Evolutionary conservation across 2,113 vertebrate species (phyloP), one percentile per base, ranked within the genome.

Genomic region (Pseudopodoces humilis): DNA sequence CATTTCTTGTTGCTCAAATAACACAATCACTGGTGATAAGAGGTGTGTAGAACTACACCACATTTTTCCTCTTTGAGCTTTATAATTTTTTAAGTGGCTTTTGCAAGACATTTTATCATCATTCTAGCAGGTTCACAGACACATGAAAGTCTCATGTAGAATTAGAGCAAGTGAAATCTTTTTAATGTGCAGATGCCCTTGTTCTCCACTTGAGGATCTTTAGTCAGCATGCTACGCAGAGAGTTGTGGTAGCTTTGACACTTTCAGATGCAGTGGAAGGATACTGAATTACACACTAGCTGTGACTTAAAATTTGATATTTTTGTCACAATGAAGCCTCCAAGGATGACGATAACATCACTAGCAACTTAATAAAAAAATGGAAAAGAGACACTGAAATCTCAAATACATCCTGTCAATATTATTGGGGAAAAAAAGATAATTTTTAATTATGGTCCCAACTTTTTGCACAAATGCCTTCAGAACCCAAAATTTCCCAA

Each of bases 371-470:
- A 43, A 74, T n/a, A 10, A 83, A 71, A 69, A 62, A 81, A 44
- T 12, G 7, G 22, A 64, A 76, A 10, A 76, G 15, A 70, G 7
- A 72, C 78, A 46, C 6, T 46, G 24, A 49, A 79, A 82, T 72
- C 23, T 86, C 44, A 71, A 31, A 49, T 39, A 11, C 7, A 56
- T 71, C 30, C n/a, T 81, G 15, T 58, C 20, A 83, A 74, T 74
- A 46, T n/a, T 58, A 15, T 41, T 41, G 27, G 4, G 1, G 7
- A 0, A 37, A 46, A 41, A 72, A 52, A 11, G 15, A 15, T 4
- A 1, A 5, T 78, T 62, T 70, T 67, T 56, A 76, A 83, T 53
- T 8, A 47, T 11, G 35, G 37, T 35, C n/a, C 22, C 1, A 80
- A 9, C 50, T 83, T 75, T 64, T 20, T 60, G 4, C 11, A 64